Evolutionary conservation across 2,113 vertebrate genomes (phyloP).

Genomic region (Varanus salvator): DNA sequence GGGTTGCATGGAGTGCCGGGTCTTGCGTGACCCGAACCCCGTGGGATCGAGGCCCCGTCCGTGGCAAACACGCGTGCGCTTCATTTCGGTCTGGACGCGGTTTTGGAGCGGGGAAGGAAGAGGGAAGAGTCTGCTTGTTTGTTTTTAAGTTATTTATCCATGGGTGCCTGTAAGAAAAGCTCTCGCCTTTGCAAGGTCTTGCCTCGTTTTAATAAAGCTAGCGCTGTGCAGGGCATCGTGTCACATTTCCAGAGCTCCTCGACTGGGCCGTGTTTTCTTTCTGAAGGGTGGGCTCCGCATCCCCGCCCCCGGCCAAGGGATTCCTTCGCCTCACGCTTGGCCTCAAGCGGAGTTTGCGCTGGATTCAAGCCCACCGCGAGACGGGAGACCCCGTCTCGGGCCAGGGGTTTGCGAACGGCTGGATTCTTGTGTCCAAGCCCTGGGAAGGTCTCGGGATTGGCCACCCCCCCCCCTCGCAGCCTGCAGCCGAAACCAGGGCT

Average conservation of each 20-base stretch:
- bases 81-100: not conserved
- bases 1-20: not conserved
- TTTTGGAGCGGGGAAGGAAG: not conserved
- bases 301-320: no score
- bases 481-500: no score
- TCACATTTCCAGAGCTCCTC: not conserved
- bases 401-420: no score
- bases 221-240: not conserved
- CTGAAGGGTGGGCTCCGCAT: accelerated
- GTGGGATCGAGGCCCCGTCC: no score
- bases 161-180: not conserved
- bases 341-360: no score
- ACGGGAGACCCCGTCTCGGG: no score
- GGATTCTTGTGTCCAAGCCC: no score
- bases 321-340: no score
- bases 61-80: not conserved
- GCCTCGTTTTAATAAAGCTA: conserved; percentile 16
- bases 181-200: not conserved
- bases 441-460: no score
- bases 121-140: not conserved
- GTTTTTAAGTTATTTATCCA: not conserved
- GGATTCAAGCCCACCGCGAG: no score
- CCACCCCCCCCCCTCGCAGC: no score
- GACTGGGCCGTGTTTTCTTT: not conserved
- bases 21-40: no score